Evolutionary conservation across 2,797 vertebrate genomes (phyloP).

Genomic region (Acanthis flammea): DNA sequence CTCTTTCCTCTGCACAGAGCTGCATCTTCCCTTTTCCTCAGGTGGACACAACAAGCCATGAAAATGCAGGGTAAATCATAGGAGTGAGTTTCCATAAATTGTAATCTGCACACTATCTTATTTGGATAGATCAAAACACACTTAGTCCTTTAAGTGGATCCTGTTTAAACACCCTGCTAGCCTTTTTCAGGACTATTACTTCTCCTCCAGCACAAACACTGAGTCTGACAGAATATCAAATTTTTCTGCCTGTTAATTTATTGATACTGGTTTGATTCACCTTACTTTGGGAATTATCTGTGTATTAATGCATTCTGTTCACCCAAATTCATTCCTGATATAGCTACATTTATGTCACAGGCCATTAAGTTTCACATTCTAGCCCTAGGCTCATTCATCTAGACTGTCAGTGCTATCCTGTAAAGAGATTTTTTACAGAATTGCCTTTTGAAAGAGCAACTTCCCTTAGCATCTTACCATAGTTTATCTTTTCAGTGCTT

Average conservation of each 20-base stretch:
- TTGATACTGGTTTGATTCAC: neutral
- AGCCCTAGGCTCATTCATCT: slow-evolving; percentile 1
- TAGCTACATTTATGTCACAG: neutral
- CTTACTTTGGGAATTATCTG: neutral
- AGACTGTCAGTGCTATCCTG: slow-evolving; percentile 4
- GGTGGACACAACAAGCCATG: neutral
- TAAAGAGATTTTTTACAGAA: neutral
- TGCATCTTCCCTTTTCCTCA: neutral
- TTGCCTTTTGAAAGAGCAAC: neutral
- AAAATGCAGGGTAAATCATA: neutral
- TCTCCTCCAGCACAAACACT: neutral
- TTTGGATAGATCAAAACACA: neutral
- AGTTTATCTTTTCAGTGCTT: neutral
- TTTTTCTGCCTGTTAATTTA: neutral
- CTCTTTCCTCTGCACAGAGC: neutral
- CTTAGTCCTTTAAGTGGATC: neutral
- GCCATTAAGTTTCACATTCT: slow-evolving; percentile 39
- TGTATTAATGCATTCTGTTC: neutral
- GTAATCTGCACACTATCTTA: neutral
- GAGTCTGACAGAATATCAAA: neutral
- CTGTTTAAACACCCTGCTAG: neutral
- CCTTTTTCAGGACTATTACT: neutral
- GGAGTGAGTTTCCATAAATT: neutral
- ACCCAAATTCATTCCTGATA: neutral
- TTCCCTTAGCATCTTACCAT: neutral